phyloP scores from a whole-genome alignment of 2,113 vertebrate species.

The Sinocyclocheilus anshuiensis region DNA sequence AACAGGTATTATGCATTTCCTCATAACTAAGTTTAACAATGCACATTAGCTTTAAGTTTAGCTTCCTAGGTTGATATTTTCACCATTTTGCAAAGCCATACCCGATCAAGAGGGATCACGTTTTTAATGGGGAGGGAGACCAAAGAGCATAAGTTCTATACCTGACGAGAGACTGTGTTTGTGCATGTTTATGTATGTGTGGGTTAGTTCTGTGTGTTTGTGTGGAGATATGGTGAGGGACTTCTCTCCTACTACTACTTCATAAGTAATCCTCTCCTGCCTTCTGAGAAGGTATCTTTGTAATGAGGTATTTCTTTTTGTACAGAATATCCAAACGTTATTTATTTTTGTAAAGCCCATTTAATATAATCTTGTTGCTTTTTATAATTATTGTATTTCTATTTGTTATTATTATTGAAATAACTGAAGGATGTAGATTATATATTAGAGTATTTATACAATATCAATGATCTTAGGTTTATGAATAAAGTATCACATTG shows the following conservation, averaged over 20 bases:
- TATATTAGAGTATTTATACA: constrained; percentile 99
- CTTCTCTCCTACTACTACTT: constrained; percentile 86
- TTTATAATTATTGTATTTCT: constrained; percentile 79
- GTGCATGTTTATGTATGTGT: constrained; percentile 45
- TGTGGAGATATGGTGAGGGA: constrained; percentile 71
- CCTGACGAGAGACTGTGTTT: constrained; percentile 33
- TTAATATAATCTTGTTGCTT: constrained; percentile 95
- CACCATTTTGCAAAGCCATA: constrained; percentile 64
- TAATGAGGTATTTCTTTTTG: constrained; percentile 72
- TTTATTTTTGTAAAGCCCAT: constrained; percentile 99
- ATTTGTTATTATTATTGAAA: constrained; percentile 73
- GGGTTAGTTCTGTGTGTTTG: constrained; percentile 39
- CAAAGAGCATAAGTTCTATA: constrained; percentile 64
- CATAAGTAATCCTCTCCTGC: constrained; percentile 92
- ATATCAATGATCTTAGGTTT: constrained; percentile 80
- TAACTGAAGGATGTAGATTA: constrained; percentile 91
- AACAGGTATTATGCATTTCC: constrained; percentile 36
- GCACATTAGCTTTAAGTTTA: constrained; percentile 30
- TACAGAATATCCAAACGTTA: constrained; percentile 84
- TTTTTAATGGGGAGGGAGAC: constrained; percentile 59
- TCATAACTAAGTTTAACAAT: constrained; percentile 4
- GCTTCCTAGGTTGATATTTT: constrained; percentile 36
- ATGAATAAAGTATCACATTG: constrained; percentile 80
- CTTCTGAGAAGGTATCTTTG: constrained; percentile 92
- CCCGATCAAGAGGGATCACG: constrained; percentile 58